Evolutionary conservation across 2,113 vertebrate genomes (phyloP).

Genomic region (Hyperopisus bebe): DNA sequence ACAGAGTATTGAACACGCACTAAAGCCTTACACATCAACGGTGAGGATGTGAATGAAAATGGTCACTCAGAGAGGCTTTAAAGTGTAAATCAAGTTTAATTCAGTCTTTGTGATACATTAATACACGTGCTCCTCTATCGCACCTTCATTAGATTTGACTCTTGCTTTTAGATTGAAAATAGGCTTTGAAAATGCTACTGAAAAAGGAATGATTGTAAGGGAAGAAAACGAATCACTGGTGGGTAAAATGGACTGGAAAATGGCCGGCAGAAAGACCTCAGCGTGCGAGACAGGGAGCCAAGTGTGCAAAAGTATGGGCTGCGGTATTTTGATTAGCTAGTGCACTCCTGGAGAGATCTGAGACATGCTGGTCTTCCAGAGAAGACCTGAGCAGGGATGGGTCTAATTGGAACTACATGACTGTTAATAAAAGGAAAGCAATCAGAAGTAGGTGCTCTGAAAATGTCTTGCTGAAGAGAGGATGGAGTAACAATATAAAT

Average conservation of each 20-base stretch:
- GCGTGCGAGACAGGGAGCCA: background rate
- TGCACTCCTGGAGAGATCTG: background rate
- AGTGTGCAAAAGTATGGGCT: background rate
- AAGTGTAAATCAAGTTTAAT: background rate
- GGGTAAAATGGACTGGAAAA: background rate
- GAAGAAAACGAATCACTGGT: background rate
- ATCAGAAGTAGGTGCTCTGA: background rate
- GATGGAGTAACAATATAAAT: background rate
- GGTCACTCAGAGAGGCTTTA: background rate
- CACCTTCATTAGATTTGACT: constrained; percentile 7
- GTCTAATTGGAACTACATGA: background rate
- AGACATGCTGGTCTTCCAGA: background rate
- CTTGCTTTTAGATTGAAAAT: constrained; percentile 1
- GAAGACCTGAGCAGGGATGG: background rate
- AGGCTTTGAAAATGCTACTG: background rate
- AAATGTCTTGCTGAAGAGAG: background rate
- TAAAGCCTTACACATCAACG: background rate
- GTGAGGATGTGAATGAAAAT: background rate
- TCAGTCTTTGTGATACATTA: background rate
- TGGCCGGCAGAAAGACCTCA: background rate
- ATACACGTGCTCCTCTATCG: background rate
- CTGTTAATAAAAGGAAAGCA: background rate
- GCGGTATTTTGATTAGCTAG: background rate
- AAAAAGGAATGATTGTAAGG: background rate
- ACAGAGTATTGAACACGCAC: background rate